Evolutionary conservation across 2,797 vertebrate genomes (phyloP).

Genomic region (Tolypeutes matacus): DNA sequence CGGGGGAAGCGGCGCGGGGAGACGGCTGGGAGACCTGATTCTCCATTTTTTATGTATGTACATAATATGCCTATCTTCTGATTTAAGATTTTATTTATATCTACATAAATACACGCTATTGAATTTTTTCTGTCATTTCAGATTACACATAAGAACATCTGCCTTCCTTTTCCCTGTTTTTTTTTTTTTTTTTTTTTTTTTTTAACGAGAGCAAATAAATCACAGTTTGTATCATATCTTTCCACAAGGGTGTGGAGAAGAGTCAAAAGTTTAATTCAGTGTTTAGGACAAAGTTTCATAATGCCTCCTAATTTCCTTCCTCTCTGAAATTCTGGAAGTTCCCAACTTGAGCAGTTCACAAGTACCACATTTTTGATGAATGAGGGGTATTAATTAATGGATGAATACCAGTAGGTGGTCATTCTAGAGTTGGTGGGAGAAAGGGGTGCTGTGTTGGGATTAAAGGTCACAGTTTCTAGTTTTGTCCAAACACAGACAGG

Average conservation of each 20-base stretch:
- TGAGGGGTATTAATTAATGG: background rate
- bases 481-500: background rate
- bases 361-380: background rate
- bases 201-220: background rate
- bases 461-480: background rate
- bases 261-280: background rate
- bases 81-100: background rate
- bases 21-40: background rate
- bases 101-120: background rate
- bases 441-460: accelerated
- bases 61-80: background rate
- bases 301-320: slow-evolving; percentile 8
- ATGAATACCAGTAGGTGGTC: background rate
- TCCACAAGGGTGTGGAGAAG: background rate
- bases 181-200: background rate
- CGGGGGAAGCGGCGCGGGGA: no score
- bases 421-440: background rate
- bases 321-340: slow-evolving; percentile 72
- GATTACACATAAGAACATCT: background rate
- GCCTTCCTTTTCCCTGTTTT: background rate
- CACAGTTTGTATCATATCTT: background rate
- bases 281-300: background rate
- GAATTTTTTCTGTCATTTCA: background rate
- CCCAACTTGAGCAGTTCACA: background rate
- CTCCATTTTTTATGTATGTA: background rate